Base-by-base conservation (phyloP, 2,113 vertebrate genomes). In the Ceratotherium simum region DNA sequence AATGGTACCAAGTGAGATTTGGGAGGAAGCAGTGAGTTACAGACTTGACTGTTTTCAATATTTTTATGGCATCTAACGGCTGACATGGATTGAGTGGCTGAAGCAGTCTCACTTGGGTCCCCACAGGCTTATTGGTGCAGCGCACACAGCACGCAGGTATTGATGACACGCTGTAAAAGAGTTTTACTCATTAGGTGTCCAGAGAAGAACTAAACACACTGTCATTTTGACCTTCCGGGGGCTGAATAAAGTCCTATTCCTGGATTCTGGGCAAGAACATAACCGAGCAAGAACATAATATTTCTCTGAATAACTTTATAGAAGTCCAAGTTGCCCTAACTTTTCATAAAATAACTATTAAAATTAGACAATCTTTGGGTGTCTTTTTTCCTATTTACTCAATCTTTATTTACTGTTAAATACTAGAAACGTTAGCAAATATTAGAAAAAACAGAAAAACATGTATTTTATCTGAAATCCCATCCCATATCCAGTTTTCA, bases 291-390 rank as follows among this genome's bases (percentile, higher is more conserved):
- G 48, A 48, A 48, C 48, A 48, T 48, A 54, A 54, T 72, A 72
- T 82, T 58, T 87, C 70, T 78, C 58, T 76, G 39, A 92, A 70
- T 69, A 82, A 82, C 27, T 80, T 82, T 51, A 78, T 18, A 42
- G 64, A 82, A 65, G 4, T 33, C 39, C 12, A 91, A 76, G 29
- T 42, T 89, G 88, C 29, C 25, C 31, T 76, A 65, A 96, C 69
- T 92, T 90, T 93, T 87, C 91, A 92, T 54, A 86, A 10, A 88
- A 36, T 78, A 87, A n/a, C 36, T 51, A 78, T 62, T 67, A 90
- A 95, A 73, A 78, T 84, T 70, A 96, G 80, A 65, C 7, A 95
- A 65, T 48, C 8, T 97, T 92, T 86, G 31, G 16, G 33, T 95
- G 3, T 78, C 33, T 87, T 94, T 54, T 54, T 20, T 17, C 36